Evolutionary conservation across 2,797 vertebrate genomes (phyloP), one percentile per base, ranked within the genome.

Genomic region (Delichon dasypus): DNA sequence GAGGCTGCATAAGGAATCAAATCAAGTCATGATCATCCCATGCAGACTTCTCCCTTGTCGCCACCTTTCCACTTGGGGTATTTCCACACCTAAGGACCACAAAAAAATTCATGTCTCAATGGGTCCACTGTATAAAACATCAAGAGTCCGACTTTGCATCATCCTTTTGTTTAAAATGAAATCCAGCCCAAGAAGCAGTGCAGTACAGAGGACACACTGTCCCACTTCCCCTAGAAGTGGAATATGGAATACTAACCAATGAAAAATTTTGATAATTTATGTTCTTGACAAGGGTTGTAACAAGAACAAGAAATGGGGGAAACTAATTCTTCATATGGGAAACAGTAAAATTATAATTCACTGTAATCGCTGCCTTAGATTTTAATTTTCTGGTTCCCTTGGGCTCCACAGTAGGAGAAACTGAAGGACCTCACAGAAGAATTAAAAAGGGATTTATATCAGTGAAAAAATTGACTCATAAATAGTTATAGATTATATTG

Each of bases 331-430:
- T 94, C 80, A 58, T 87, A 80, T 93, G 77, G 48, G 87, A 88
- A 95, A 93, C 36, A 64, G 57, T 90, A 89, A 94, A 95, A 94
- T 85, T 91, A 81, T 89, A 92, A 96, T 89, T 96, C 61, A 85
- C 71, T 92, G 55, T 85, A 72, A 92, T 95, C 3, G 2, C 77
- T 85, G 53, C 70, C 60, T 91, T 94, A 77, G 44, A 81, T 95
- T 94, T 95, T 95, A 76, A 93, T 90, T 93, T 95, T 95, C 87
- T 83, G 29, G 48, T 95, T 95, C 95, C 89, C 92, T 84, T 85
- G 85, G 85, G 90, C 81, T 95, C 67, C 48, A 42, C 76, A 82
- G 53, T 11, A 82, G 61, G 45, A 90, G 74, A 88, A 92, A 82
- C 53, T 38, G 74, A 90, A 95, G 70, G 78, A 92, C 62, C 57